Percentiles rank a stretch among this genome's conserved stretches.
These are phyloP conservation scores for Mormyrus iriodes DNA, from an alignment of 2,113 vertebrate genomes.

Conservation along the genomic window DNA sequence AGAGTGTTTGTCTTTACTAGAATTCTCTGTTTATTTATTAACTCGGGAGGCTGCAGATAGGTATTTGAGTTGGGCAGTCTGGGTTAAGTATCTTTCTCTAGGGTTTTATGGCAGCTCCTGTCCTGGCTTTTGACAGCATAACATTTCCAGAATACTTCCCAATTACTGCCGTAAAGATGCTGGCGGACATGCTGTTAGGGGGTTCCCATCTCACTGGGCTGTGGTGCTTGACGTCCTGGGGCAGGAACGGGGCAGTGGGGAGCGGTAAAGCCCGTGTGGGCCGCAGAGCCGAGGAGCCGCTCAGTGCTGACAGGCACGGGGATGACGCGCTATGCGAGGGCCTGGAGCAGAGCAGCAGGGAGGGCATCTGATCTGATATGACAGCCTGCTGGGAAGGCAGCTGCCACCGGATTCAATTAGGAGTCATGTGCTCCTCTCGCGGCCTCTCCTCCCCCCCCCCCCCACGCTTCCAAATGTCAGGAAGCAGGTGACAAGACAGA, in stretches of 20 bases:
- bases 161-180: background rate
- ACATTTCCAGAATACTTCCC: background rate
- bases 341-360: background rate
- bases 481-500: background rate
- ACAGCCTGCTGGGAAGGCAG: constrained; percentile 22
- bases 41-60: background rate
- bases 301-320: background rate
- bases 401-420: constrained; percentile 33
- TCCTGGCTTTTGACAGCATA: background rate
- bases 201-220: background rate
- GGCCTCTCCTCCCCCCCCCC: background rate
- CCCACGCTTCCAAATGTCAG: background rate
- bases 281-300: background rate
- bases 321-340: background rate
- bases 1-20: background rate
- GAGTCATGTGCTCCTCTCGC: background rate
- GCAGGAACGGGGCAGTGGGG: background rate
- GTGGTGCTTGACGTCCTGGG: background rate
- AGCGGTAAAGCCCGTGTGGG: background rate
- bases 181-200: background rate
- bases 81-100: background rate
- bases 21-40: background rate
- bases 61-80: background rate
- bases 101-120: background rate
- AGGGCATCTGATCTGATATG: background rate